phyloP scores from a whole-genome alignment of 2,797 vertebrate genomes.

The Anableps anableps region DNA sequence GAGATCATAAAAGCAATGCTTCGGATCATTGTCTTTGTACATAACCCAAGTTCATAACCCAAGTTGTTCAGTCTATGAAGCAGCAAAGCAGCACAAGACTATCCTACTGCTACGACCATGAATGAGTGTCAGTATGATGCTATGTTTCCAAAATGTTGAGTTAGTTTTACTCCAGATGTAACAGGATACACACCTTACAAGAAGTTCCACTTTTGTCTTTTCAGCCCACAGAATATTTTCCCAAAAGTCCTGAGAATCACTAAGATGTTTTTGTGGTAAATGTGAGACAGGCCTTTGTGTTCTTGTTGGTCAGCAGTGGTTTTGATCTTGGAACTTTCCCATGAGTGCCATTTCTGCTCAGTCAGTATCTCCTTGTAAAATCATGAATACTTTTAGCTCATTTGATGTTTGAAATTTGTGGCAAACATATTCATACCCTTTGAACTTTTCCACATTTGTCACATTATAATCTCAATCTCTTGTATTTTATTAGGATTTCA shows the following conservation, averaged over 20 bases:
- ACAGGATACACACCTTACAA: not conserved
- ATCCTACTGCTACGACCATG: not conserved
- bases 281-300: not conserved
- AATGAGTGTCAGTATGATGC: too few species aligned
- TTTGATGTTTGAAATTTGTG: not conserved
- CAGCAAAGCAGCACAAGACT: not conserved
- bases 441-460: not conserved
- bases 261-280: not conserved
- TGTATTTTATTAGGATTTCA: not conserved
- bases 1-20: too few species aligned
- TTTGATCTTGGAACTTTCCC: not conserved
- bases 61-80: not conserved
- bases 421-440: not conserved
- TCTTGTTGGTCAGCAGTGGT: not conserved
- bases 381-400: not conserved
- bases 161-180: not conserved
- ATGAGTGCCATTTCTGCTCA: not conserved
- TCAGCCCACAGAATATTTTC: too few species aligned
- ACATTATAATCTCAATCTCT: not conserved
- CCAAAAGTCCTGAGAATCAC: not conserved
- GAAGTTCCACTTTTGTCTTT: not conserved
- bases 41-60: too few species aligned
- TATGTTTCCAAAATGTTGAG: not conserved
- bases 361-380: not conserved
- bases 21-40: too few species aligned